A percentile compares a stretch with the other conserved stretches of the same genome.
phyloP scores from a whole-genome alignment of 2,797 vertebrate genomes.

The Hippopotamyrus pictus region DNA sequence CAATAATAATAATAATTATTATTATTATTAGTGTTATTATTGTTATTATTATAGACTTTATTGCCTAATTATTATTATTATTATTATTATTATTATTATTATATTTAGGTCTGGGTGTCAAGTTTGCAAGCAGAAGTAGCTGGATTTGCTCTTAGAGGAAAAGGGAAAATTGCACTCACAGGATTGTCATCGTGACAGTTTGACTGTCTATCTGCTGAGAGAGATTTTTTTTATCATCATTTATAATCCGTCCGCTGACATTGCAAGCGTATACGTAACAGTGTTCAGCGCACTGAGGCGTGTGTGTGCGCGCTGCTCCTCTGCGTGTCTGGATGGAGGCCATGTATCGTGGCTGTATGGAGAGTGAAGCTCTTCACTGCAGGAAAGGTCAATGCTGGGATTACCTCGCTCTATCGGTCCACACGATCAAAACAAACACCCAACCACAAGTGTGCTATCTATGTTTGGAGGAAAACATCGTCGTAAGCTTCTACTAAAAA shows the following conservation, averaged over 20 bases:
- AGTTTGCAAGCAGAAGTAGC: neutral
- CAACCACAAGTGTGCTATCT: neutral
- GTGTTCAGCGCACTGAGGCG: neutral
- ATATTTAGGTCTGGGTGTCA: neutral
- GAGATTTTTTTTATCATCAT: neutral
- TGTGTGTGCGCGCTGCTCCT: neutral
- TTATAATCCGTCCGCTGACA: neutral
- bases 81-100: neutral
- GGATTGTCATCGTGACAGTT: neutral
- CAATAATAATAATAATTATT: too few relatives aligned
- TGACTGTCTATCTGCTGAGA: neutral
- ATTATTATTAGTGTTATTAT: too few relatives aligned
- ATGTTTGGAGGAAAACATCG: conserved; percentile 39
- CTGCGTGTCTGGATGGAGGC: neutral
- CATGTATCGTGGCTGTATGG: neutral
- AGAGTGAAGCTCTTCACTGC: conserved; percentile 20
- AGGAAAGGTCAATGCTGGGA: conserved; percentile 24
- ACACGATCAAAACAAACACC: conserved; percentile 46
- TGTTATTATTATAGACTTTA: too few relatives aligned
- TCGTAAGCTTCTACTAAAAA: conserved; percentile 44
- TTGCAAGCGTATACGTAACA: neutral
- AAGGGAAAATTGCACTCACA: neutral
- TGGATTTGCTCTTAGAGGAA: neutral
- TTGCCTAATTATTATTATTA: too few relatives aligned
- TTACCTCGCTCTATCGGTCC: conserved; percentile 35